Base-by-base conservation (phyloP, 2,888 invertebrate genomes). In the Hemistola chrysoprasaria region DNA sequence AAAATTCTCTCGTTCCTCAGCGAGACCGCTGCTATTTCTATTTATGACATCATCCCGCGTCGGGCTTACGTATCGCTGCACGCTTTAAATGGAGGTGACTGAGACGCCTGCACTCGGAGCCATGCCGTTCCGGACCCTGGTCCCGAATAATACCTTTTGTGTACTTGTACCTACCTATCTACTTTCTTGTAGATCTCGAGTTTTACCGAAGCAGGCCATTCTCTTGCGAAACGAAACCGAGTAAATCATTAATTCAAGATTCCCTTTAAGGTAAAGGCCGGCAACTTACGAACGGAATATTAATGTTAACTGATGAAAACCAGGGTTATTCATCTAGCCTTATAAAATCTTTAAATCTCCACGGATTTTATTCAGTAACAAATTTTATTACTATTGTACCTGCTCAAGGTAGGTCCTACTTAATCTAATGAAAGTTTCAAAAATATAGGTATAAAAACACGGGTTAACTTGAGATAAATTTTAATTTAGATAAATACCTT, bases 401-500 rank as follows among this genome's bases (percentile, higher is more conserved):
- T 16, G 16, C 16, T 16, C 4, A 16, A 16, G 4, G 16, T 16
- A 3, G 4, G 16, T 20, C 21, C n/a, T 8, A 10, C 6, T 21
- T 22, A 3, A n/a, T n/a, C n/a, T n/a, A 11, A 20, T 5, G 8
- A 8, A 7, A 8, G 6, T 28, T 8, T 5, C 6, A 9, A 21
- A 20, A 6, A 5, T 16, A 1, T 20, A 20, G 7, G 25, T 32
- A 7, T 26, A 31, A 45, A 8, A 22, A 44, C 43, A 38, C 16
- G 21, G 40, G 38, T 30, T 28, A 42, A 16, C 4, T 43, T 8
- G 20, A 44, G 43, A 38, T 21, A 22, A 40, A 39, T 29, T 27
- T 42, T 42, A 41, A 45, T 36, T 50, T 54, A 59, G 64, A 83
- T 83, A 81, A 73, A 74, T 92, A 96, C 96, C 96, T 96, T 74